These are phyloP conservation scores for Ophiodon elongatus DNA, from an alignment of 2,113 vertebrate species.

Conservation along the genomic window DNA sequence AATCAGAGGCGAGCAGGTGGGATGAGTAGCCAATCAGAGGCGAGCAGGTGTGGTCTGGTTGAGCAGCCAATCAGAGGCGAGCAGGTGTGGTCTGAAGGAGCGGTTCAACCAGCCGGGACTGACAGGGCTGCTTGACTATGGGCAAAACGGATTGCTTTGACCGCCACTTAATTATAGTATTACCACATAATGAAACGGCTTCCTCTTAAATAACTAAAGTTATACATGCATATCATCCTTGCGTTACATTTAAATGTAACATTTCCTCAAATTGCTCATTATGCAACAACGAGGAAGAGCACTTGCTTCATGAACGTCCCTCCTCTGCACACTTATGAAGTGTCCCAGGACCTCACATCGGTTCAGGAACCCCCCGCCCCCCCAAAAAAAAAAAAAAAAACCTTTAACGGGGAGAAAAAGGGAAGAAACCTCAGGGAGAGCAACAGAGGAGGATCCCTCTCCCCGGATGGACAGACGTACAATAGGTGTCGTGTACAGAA, in stretches of 20 bases:
- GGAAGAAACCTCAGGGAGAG: too few relatives aligned
- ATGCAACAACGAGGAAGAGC: not conserved
- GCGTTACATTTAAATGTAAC: not conserved
- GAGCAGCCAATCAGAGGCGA: too few relatives aligned
- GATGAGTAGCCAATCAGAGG: too few relatives aligned
- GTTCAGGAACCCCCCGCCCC: too few relatives aligned
- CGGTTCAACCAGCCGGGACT: not conserved
- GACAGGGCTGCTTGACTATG: not conserved
- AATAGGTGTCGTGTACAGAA: too few relatives aligned
- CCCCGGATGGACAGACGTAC: too few relatives aligned
- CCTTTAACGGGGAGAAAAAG: too few relatives aligned
- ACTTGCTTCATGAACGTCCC: not conserved
- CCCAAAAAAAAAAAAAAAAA: too few relatives aligned
- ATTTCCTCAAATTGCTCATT: not conserved
- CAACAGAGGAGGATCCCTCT: too few relatives aligned
- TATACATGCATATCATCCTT: not conserved
- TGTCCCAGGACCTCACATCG: too few relatives aligned
- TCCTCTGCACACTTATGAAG: not conserved
- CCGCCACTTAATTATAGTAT: too few relatives aligned
- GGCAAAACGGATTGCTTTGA: not conserved
- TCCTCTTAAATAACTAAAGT: not conserved
- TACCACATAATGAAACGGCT: not conserved
- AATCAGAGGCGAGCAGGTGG: slow-evolving; percentile 74
- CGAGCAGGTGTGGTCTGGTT: slow-evolving; percentile 33
- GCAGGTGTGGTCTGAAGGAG: slow-evolving; percentile 27